Base-by-base conservation (phyloP, 2,113 vertebrate species). In the Tachycineta bicolor region DNA sequence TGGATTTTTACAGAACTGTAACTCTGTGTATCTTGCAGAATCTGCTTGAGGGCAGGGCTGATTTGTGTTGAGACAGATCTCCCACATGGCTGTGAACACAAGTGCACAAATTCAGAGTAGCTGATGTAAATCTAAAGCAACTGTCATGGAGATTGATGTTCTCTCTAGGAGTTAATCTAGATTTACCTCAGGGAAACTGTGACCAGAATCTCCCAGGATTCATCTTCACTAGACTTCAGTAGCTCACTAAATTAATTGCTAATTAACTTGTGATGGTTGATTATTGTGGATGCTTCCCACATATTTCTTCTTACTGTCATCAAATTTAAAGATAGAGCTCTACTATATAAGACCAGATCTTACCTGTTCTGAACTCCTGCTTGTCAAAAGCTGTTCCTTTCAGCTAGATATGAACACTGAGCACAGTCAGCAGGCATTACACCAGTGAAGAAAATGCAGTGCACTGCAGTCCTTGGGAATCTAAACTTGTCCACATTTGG, bases 51-150 rank as follows among this genome's bases (percentile, higher is more conserved):
- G 95, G 87, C 59, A n/a, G 63, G 85, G 43, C 94, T 96, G 94
- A 96, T 93, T 90, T 95, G 39, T 96, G 75, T 95, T 96, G 96
- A 97, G 95, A 95, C 95, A 93, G 88, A 74, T 97, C 92, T 96
- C 93, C 94, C 94, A 94, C 93, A 88, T 15, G 21, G 41, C 87
- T 95, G 68, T 94, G 90, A 95, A 96, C 93, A 97, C 93, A 94
- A 94, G 52, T 67, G 94, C 85, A 93, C 90, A 75, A 93, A 97
- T 96, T 93, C 94, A 64, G 92, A 94, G 76, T 69, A 70, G 47
- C 79, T 93, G 71, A 31, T 95, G 79, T 96, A 97, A 96, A 91
- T 86, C 82, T 96, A 82, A 90, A 95, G 87, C 81, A 96, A 83
- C 90, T 86, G 85, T 95, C 93, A 92, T 64, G 41, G 59, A 94